A percentile compares a stretch with the other conserved stretches of the same genome.
These are phyloP conservation scores for Clarias batrachus DNA, from an alignment of 2,113 vertebrate species.

Conservation along the genomic window DNA sequence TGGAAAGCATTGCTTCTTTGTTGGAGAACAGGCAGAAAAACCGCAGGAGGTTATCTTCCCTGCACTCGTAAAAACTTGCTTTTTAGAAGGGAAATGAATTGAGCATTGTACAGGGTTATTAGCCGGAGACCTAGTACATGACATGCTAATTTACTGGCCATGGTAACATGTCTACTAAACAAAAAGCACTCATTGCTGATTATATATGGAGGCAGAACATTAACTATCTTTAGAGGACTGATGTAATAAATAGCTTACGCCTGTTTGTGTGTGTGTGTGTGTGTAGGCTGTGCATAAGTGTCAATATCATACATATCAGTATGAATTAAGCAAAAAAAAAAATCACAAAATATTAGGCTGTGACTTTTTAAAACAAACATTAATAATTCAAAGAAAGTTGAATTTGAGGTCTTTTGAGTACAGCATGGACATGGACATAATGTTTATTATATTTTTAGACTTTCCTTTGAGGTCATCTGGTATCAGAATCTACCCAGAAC, in stretches of 20 bases:
- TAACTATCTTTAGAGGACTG: not conserved
- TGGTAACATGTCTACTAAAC: not conserved
- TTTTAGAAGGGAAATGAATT: slow-evolving; percentile 45
- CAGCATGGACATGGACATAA: not conserved
- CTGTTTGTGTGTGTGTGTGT: not conserved
- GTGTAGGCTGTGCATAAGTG: not conserved
- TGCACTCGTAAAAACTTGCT: slow-evolving; percentile 44
- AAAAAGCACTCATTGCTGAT: slow-evolving; percentile 6
- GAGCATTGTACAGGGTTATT: slow-evolving; percentile 41
- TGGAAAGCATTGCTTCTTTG: slow-evolving; percentile 43
- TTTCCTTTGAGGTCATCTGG: not conserved
- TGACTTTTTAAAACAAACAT: not conserved
- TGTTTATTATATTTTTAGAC: not conserved
- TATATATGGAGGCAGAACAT: not conserved
- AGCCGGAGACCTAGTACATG: slow-evolving; percentile 7
- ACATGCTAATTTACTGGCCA: slow-evolving; percentile 21
- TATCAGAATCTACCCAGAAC: no score
- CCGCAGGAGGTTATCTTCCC: slow-evolving; percentile 49
- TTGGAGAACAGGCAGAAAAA: slow-evolving; percentile 38
- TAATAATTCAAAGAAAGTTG: not conserved
- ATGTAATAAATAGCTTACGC: not conserved
- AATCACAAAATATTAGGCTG: not conserved
- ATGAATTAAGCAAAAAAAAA: not conserved
- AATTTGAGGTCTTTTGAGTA: not conserved
- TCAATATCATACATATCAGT: not conserved